Evolutionary conservation across 2,113 vertebrate genomes (phyloP).

Genomic region (Pampusana beccarii): DNA sequence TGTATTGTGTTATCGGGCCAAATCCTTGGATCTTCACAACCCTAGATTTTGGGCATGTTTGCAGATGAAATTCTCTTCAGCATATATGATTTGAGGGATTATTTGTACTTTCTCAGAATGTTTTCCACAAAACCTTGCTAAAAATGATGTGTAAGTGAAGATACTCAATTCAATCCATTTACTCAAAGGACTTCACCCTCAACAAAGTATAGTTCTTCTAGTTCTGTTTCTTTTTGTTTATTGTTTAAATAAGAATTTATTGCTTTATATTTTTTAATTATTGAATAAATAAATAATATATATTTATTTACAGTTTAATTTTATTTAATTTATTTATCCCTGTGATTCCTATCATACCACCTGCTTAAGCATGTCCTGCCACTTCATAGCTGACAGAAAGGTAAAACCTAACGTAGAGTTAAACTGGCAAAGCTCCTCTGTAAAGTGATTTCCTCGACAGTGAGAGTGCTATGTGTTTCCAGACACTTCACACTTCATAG

Average conservation of each 20-base stretch:
- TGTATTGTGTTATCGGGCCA: not conserved
- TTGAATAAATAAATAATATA: not conserved
- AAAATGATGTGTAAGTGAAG: not conserved
- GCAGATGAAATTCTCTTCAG: not conserved
- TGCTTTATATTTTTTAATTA: not conserved
- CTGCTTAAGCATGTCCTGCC: not conserved
- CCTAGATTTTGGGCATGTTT: not conserved
- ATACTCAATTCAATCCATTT: not conserved
- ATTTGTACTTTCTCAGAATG: not conserved
- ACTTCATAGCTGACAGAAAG: not conserved
- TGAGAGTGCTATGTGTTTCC: not conserved
- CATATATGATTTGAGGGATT: not conserved
- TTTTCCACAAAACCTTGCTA: not conserved
- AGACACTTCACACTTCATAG: constrained; percentile 4
- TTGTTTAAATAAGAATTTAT: not conserved
- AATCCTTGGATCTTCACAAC: not conserved
- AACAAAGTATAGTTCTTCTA: not conserved
- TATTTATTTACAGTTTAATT: not conserved
- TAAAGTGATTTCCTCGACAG: not conserved
- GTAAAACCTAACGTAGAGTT: not conserved
- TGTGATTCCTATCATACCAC: not conserved
- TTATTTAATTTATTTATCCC: not conserved
- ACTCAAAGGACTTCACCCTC: not conserved
- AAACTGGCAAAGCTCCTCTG: not conserved
- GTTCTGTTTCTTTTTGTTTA: not conserved